Percentiles rank a stretch among this genome's conserved stretches.
phyloP scores from a whole-genome alignment of 2,888 invertebrate species.

The Serripes groenlandicus region DNA sequence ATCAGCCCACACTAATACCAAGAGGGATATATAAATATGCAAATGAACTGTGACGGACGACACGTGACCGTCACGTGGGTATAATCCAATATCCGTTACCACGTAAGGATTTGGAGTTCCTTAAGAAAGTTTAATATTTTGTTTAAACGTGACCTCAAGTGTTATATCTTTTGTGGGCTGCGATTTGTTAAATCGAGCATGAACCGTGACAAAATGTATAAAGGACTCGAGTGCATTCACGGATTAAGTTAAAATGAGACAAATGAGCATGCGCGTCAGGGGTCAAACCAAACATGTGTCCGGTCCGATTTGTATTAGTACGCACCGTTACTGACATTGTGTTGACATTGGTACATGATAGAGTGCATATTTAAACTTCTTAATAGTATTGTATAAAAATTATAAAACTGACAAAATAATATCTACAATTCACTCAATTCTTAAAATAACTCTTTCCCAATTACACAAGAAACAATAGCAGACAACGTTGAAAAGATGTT shows the following conservation, averaged over 20 bases:
- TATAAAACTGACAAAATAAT: no score
- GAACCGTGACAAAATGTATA: conserved; percentile 41
- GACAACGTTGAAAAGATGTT: no score
- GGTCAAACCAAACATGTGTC: conserved; percentile 32
- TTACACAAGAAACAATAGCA: no score
- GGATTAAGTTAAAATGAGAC: conserved; percentile 44
- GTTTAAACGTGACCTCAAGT: conserved; percentile 60
- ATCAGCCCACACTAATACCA: background rate
- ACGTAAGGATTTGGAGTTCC: conserved; percentile 39
- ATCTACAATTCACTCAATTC: no score
- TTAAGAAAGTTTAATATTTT: conserved; percentile 60
- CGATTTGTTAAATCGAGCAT: conserved; percentile 60
- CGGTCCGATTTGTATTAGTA: conserved; percentile 9
- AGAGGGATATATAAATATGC: conserved; percentile 17
- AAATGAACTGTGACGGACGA: conserved; percentile 22
- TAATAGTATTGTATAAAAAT: no score
- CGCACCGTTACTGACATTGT: conserved; percentile 11
- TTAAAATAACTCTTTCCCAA: no score
- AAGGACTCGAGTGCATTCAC: conserved; percentile 31
- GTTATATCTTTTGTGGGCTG: conserved; percentile 66
- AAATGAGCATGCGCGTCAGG: conserved; percentile 49
- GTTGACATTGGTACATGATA: conserved; percentile 2
- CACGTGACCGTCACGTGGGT: conserved; percentile 61
- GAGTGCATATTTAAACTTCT: conserved; percentile 13
- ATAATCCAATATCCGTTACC: conserved; percentile 67